Evolutionary conservation across 2,113 vertebrate species (phyloP), one percentile per base, ranked within the genome.

Genomic region (Heliornis fulica): DNA sequence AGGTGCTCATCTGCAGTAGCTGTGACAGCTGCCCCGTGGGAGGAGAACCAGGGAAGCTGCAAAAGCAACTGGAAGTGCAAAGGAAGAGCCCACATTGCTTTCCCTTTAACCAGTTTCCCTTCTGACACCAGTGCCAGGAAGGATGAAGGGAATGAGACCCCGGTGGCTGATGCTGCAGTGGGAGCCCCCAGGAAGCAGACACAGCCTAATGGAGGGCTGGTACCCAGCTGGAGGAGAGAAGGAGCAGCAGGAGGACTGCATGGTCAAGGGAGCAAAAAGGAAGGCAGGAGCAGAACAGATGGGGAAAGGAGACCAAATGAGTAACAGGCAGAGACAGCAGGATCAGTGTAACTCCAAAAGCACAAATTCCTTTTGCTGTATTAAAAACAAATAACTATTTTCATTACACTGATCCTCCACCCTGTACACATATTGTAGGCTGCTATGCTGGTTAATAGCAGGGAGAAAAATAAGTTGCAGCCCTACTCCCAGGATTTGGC

Each of bases 231-330:
- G 64, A 87, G 45, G 45, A 87, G 78, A 76, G 43, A 50, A 82
- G 81, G 1, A 74, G 54, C 74, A 77, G 63, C 50, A 86, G 72
- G 54, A 92, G 64, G 66, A n/a, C n/a, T n/a, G n/a, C n/a, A n/a
- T n/a, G n/a, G n/a, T n/a, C n/a, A n/a, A n/a, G n/a, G n/a, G n/a
- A n/a, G n/a, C n/a, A n/a, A n/a, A n/a, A n/a, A n/a, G n/a, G n/a
- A n/a, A n/a, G n/a, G n/a, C n/a, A n/a, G n/a, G 54, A 92, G 53
- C 74, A 89, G 84, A 95, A 70, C 82, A 94, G 94, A 94, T 78
- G 60, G 88, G 40, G n/a, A 92, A 17, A 80, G 38, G 54, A 85
- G 76, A 92, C 61, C 76, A 89, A 92, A 92, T 61, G 65, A 93
- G 5, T 82, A 96, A 85, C 72, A 89, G 74, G 53, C 2, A 0